Evolutionary conservation across 2,888 invertebrate species (phyloP), one percentile per base, ranked within the genome.

Genomic region (Zaprionus bogoriensis): DNA sequence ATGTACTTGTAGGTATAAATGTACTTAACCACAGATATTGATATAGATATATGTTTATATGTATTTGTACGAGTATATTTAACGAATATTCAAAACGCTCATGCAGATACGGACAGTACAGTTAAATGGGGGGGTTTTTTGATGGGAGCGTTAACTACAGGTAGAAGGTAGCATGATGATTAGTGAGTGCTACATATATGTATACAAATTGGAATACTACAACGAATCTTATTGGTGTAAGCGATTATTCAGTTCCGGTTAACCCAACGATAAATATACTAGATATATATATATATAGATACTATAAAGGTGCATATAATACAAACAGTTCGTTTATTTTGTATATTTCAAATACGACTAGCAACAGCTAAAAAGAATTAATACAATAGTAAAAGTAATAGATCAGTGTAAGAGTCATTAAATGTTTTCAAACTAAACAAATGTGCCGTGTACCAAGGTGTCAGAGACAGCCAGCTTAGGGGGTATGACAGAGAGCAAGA

Each of bases 271-370:
- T n/a, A 30, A 19, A 42, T 27, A 51, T 73, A 46, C 62, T 52
- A 61, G 53, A n/a, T 50, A 54, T 25, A 20, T 20, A 12, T 71
- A 22, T 65, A 55, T 62, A 64, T 81, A 73, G 46, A 64, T 60
- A 65, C 63, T 69, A 57, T 48, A 85, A 85, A 85, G 78, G 85
- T 79, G 78, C 85, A 79, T 80, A 83, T 79, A 86, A 73, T 86
- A 74, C 61, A 85, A 65, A 74, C 60, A 71, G 58, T 54, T 66
- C 51, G 22, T 62, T 67, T 62, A 59, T 57, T 70, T 17, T 36
- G 32, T 9, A 36, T 36, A 55, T 63, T 39, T 70, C 51, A 50
- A 65, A 57, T 66, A 78, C 48, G 61, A 69, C 84, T 77, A 83
- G 50, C 63, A 77, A 66, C 46, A 64, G 65, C 76, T 79, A 79